Percentiles rank a stretch among this genome's conserved stretches.
phyloP scores from a whole-genome alignment of 2,113 vertebrate species.

The Dolichotis patagonum region DNA sequence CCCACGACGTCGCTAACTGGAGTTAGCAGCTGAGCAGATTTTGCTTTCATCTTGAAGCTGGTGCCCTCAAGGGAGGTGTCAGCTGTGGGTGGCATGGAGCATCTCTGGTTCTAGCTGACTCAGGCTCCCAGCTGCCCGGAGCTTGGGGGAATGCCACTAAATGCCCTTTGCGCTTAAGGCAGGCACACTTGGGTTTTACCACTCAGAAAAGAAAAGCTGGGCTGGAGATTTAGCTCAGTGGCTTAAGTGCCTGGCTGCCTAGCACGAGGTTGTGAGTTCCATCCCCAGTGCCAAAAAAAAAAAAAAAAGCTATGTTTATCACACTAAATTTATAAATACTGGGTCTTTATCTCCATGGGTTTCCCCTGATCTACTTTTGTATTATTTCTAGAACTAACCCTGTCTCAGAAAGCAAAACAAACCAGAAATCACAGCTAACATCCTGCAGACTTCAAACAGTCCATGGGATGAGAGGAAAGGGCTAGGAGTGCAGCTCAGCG shows the following conservation, averaged over 20 bases:
- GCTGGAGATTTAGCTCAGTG: too few relatives aligned
- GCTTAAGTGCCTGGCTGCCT: too few relatives aligned
- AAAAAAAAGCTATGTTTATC: background rate
- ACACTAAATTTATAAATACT: too few relatives aligned
- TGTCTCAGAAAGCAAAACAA: background rate
- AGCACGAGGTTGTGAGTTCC: too few relatives aligned
- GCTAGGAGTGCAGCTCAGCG: background rate
- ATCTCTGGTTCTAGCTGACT: background rate
- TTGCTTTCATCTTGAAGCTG: background rate
- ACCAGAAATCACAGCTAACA: background rate
- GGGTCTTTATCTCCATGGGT: background rate
- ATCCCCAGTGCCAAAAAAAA: too few relatives aligned
- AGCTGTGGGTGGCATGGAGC: background rate
- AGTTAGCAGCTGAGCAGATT: background rate
- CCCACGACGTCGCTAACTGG: background rate
- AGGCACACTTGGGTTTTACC: background rate
- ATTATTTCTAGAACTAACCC: background rate
- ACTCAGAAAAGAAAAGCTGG: background rate
- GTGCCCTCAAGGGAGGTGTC: too few relatives aligned
- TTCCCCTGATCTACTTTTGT: background rate
- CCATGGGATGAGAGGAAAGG: background rate
- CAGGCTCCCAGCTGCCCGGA: background rate
- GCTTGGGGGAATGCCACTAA: background rate
- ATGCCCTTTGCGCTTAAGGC: background rate
- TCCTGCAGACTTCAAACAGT: background rate